Conservation (phyloP, 2,888 invertebrate genomes). For the Lysandra coridon region DNA sequence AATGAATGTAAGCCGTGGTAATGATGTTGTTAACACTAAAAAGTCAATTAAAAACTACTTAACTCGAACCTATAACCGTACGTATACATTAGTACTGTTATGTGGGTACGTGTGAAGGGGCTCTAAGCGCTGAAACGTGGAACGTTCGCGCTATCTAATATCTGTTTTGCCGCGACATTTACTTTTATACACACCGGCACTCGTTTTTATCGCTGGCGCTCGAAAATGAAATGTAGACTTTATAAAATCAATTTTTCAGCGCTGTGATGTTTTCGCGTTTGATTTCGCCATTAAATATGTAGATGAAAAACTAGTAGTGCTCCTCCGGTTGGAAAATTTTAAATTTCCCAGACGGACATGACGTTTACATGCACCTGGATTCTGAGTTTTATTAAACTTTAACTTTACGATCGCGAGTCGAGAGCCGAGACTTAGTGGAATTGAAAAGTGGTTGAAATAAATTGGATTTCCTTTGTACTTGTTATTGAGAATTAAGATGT, state of each 20-base stretch:
- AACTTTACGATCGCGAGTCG: slow-evolving; percentile 22
- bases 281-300: slow-evolving; percentile 12
- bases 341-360: slow-evolving; percentile 2
- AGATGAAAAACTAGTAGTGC: not conserved
- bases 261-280: slow-evolving; percentile 2
- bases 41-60: not conserved
- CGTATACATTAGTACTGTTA: not conserved
- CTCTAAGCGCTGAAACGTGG: not conserved
- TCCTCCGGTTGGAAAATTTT: slow-evolving; percentile 4
- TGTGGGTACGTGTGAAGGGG: not conserved
- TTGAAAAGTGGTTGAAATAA: slow-evolving; percentile 20
- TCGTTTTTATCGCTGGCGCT: slow-evolving; percentile 17
- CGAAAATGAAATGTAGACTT: slow-evolving; percentile 24
- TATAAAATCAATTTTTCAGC: slow-evolving; percentile 19
- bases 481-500: not conserved
- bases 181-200: slow-evolving; percentile 21
- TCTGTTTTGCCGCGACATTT: slow-evolving; percentile 23
- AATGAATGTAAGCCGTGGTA: too few relatives aligned
- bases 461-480: not conserved
- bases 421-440: slow-evolving; percentile 23
- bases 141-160: slow-evolving; percentile 14
- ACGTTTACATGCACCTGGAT: slow-evolving; percentile 27
- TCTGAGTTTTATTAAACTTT: slow-evolving; percentile 24
- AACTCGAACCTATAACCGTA: not conserved
- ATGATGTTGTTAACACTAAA: not conserved